A percentile compares a stretch with the other conserved stretches of the same genome.
These are phyloP conservation scores for Atherix ibis DNA, from an alignment of 2,888 invertebrate genomes.

Conservation along the genomic window DNA sequence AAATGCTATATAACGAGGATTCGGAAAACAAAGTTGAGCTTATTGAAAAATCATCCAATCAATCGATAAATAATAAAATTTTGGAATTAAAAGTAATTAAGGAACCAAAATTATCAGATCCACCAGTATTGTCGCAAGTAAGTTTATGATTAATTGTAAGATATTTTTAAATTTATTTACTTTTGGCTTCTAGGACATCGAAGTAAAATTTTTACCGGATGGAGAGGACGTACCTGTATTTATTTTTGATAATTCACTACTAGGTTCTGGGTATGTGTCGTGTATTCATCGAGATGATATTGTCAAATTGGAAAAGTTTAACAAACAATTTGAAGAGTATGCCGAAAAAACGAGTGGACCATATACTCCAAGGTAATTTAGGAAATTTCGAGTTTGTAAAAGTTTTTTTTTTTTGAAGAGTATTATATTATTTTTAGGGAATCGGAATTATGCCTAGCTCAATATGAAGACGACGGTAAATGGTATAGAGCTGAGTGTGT, in stretches of 20 bases:
- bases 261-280: conserved; percentile 20
- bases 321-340: conserved; percentile 21
- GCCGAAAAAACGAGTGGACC: conserved; percentile 13
- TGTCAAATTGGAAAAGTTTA: conserved; percentile 20
- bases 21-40: conserved; percentile 16
- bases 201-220: conserved; percentile 15
- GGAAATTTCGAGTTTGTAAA: background rate
- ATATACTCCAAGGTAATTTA: conserved; percentile 22
- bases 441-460: conserved; percentile 23
- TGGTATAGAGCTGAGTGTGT: conserved; percentile 28
- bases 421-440: background rate
- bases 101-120: conserved; percentile 14
- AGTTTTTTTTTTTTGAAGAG: background rate
- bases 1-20: conserved; percentile 18
- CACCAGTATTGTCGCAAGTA: conserved; percentile 18
- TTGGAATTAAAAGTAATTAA: conserved; percentile 15
- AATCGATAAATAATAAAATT: conserved; percentile 21
- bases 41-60: conserved; percentile 17
- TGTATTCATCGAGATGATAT: conserved; percentile 22
- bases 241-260: conserved; percentile 24
- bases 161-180: background rate
- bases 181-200: conserved; percentile 11
- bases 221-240: conserved; percentile 20
- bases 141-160: background rate
- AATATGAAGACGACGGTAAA: conserved; percentile 18